Evolutionary conservation across 2,113 vertebrate genomes (phyloP), one percentile per base, ranked within the genome.

Genomic region (Nycticebus coucang): DNA sequence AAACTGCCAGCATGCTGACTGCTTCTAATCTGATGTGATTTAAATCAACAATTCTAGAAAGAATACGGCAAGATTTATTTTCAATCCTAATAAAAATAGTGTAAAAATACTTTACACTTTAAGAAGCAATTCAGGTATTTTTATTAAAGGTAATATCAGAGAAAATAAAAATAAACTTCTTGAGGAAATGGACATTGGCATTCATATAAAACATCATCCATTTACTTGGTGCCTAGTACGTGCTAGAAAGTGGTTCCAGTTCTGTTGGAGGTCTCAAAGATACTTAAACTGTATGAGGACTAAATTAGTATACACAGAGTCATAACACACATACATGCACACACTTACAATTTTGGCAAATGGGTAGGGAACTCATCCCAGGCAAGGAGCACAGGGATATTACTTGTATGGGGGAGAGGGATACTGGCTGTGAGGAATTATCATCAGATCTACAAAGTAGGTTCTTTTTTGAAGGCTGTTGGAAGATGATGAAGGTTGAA

Each of bases 41-140:
- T 85, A 66, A 68, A 59, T 5, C n/a, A 62, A 21, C 15, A 72
- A 78, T 57, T 89, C 37, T 53, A 83, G 17, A 55, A 89, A 97
- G 24, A 78, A 78, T 78, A 89, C 26, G 15, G 24, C 45, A 86
- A 85, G 57, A 50, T 68, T 64, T 69, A 68, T 68, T 84, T 91
- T 96, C 91, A 68, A 87, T 90, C n/a, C 11, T 57, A 79, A 62
- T 57, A 53, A 81, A 79, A 94, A 5, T 35, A 85, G 62, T 64
- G n/a, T 41, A 41, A 41, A 41, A 41, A 41, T 41, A 79, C 50
- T 55, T 84, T 80, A 24, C 21, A 84, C 79, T 60, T 93, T 93
- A 80, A 87, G 74, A 90, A 71, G 18, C 19, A 87, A 60, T 50
- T 68, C 80, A 79, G 87, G 11, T 77, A 84, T 80, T 87, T 91